Conservation (phyloP, 2,797 vertebrate genomes). For the Gorsachius magnificus region DNA sequence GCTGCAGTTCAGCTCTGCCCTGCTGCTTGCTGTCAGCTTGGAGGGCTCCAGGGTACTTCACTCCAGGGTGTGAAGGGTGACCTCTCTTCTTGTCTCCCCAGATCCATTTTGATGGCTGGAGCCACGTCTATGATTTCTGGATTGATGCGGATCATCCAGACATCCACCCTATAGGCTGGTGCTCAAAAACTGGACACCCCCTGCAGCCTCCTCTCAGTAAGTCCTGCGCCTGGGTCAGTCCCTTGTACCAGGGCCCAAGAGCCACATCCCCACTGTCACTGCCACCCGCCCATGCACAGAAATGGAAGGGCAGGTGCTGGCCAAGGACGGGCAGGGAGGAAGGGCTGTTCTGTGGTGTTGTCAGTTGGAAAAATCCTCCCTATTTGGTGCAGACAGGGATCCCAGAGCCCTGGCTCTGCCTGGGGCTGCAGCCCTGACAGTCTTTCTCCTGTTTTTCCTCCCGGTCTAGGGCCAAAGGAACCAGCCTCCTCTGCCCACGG, state of each 20-base stretch:
- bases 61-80: not conserved
- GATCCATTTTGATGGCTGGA: constrained; percentile 98
- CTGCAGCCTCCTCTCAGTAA: constrained; percentile 89
- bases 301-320: not conserved
- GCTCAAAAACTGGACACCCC: constrained; percentile 90
- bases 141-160: constrained; percentile 94
- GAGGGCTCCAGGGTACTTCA: not conserved
- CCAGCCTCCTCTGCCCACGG: constrained; percentile 76
- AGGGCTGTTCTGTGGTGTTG: not conserved
- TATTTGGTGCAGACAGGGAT: not conserved
- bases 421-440: not conserved
- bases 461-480: constrained; percentile 83
- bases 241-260: not conserved
- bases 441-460: not conserved
- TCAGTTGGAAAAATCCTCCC: not conserved
- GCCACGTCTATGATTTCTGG: constrained; percentile 95
- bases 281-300: not conserved
- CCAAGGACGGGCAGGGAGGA: not conserved
- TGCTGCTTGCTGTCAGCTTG: not conserved
- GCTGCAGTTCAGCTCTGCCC: not conserved
- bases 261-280: not conserved
- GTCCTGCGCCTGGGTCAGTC: not conserved
- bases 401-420: not conserved
- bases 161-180: constrained; percentile 95
- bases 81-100: constrained; percentile 57